phyloP scores from a whole-genome alignment of 2,113 vertebrate species.

The Archocentrus centrarchus region DNA sequence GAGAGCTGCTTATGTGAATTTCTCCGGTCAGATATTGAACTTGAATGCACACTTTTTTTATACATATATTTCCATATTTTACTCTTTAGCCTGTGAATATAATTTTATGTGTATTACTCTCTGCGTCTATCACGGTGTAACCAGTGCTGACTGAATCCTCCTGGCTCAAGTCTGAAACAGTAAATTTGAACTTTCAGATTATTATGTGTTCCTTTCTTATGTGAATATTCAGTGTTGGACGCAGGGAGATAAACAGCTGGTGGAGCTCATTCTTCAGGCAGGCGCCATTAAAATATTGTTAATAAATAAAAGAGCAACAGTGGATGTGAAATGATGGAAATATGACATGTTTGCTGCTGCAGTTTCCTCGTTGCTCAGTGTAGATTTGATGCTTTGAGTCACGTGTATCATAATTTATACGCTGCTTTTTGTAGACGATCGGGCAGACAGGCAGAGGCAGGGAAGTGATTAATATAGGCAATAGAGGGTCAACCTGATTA shows the following conservation, averaged over 20 bases:
- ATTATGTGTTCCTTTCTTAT: not conserved
- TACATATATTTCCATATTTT: not conserved
- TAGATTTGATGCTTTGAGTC: not conserved
- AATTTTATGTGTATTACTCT: not conserved
- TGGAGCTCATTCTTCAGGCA: not conserved
- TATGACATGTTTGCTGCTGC: fast-evolving
- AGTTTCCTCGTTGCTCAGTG: not conserved
- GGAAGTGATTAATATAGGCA: not conserved
- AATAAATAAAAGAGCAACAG: not conserved
- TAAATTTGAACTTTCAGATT: not conserved
- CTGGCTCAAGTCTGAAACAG: too few relatives aligned
- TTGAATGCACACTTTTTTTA: too few relatives aligned
- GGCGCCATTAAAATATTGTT: not conserved
- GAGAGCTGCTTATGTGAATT: too few relatives aligned
- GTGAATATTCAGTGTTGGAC: not conserved
- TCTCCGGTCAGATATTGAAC: too few relatives aligned
- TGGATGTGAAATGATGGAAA: not conserved
- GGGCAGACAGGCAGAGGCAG: not conserved
- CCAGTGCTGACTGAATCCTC: not conserved
- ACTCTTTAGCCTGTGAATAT: not conserved
- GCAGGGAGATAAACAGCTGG: not conserved
- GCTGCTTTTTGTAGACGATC: not conserved
- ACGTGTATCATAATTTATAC: fast-evolving
- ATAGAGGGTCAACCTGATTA: too few relatives aligned
- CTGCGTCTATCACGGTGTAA: fast-evolving